phyloP scores from a whole-genome alignment of 2,888 invertebrate genomes.

The Lithophane ornitopus region DNA sequence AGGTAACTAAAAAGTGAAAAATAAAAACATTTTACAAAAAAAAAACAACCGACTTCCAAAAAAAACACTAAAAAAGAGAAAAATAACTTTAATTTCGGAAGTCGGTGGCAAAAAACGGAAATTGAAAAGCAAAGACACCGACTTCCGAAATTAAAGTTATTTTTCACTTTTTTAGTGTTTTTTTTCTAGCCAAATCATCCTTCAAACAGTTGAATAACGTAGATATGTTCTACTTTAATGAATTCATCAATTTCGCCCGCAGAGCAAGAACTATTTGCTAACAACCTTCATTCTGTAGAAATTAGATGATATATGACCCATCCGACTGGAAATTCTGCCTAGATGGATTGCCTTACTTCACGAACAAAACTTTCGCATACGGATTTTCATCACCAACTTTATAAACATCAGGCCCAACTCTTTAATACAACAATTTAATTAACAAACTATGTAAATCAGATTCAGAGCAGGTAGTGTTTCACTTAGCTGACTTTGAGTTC shows the following conservation, averaged over 20 bases:
- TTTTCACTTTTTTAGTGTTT: no score
- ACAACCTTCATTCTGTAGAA: constrained; percentile 33
- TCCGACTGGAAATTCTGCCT: constrained; percentile 40
- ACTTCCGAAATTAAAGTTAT: no score
- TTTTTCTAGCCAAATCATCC: not conserved
- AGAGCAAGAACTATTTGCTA: constrained; percentile 44
- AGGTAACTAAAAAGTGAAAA: no score
- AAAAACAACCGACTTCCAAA: no score
- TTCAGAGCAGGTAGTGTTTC: constrained; percentile 53
- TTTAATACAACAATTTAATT: constrained; percentile 62
- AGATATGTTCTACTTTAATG: not conserved
- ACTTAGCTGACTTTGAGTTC: constrained; percentile 50
- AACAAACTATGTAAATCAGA: constrained; percentile 60
- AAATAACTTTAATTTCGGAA: no score
- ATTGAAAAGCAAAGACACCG: no score
- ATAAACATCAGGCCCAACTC: constrained; percentile 20
- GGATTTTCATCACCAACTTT: constrained; percentile 40
- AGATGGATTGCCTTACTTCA: constrained; percentile 26
- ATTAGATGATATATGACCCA: constrained; percentile 48
- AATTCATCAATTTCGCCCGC: constrained; percentile 28
- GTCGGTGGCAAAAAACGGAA: no score
- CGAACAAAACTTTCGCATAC: constrained; percentile 32
- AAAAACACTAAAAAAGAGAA: no score
- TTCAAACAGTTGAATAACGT: not conserved
- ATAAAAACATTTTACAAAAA: no score